A percentile compares a stretch with the other conserved stretches of the same genome.
These are phyloP conservation scores for Acrocephalus kingi DNA, from an alignment of 2,113 vertebrate species.

Conservation along the genomic window DNA sequence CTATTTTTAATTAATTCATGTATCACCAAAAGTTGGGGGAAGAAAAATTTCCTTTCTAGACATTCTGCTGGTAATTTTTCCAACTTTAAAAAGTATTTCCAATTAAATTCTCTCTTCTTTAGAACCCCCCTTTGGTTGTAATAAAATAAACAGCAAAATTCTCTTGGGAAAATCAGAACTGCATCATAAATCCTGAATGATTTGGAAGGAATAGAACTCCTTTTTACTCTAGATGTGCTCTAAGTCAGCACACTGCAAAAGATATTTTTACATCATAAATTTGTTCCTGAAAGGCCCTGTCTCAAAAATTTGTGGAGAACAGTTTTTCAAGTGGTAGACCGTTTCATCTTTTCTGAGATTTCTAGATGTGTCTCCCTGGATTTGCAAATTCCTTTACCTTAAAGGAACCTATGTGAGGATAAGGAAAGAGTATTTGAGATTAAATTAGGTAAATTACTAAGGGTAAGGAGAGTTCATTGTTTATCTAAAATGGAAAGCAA, in stretches of 20 bases:
- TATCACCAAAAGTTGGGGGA: not conserved
- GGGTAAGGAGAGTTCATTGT: not conserved
- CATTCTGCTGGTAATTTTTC: not conserved
- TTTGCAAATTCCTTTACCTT: not conserved
- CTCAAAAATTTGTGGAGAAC: not conserved
- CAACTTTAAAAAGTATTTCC: not conserved
- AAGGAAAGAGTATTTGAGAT: not conserved
- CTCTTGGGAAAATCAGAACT: not conserved
- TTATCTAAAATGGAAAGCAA: not conserved
- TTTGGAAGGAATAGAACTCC: not conserved
- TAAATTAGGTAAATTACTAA: not conserved
- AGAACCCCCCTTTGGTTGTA: fast-evolving
- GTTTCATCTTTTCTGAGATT: not conserved
- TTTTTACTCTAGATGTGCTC: not conserved
- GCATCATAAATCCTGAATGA: not conserved
- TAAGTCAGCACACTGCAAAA: not conserved
- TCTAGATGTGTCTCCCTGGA: not conserved
- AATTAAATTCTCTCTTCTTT: not conserved
- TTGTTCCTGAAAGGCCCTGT: not conserved
- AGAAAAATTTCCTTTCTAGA: not conserved
- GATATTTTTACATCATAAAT: not conserved
- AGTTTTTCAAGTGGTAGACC: not conserved
- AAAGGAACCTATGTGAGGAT: not conserved
- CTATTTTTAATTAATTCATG: not conserved
- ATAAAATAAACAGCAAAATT: not conserved